A percentile compares a stretch with the other conserved stretches of the same genome.
These are phyloP conservation scores for Mercenaria mercenaria DNA, from an alignment of 1,140 invertebrate species.

Conservation along the genomic window DNA sequence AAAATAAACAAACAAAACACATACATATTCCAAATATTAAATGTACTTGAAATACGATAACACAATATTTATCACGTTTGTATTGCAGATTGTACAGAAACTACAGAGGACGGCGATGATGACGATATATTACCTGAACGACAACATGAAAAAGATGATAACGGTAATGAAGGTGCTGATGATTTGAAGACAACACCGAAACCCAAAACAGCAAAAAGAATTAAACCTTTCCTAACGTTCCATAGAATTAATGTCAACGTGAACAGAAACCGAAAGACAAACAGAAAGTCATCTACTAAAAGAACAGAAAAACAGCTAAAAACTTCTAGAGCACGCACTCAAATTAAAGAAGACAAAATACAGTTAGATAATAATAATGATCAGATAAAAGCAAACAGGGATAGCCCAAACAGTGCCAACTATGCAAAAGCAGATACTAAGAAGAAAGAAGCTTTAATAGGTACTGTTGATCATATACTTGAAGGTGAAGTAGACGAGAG, in stretches of 20 bases:
- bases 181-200: not conserved
- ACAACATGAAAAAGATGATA: not conserved
- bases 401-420: too few species aligned
- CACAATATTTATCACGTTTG: too few species aligned
- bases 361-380: too few species aligned
- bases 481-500: not conserved
- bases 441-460: too few species aligned
- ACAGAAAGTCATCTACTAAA: not conserved
- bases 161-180: not conserved
- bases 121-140: too few species aligned
- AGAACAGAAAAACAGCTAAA: not conserved
- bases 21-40: too few species aligned
- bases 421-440: too few species aligned
- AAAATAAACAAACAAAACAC: too few species aligned
- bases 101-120: not conserved
- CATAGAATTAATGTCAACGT: not conserved
- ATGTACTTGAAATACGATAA: not conserved
- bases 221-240: conserved; percentile 2
- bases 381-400: too few species aligned
- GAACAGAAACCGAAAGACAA: not conserved
- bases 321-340: not conserved
- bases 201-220: not conserved
- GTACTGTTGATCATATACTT: not conserved
- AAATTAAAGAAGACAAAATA: not conserved
- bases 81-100: not conserved